These are phyloP conservation scores for Halcyon malimbica DNA, from an alignment of 2,113 vertebrate genomes.

Conservation along the genomic window DNA sequence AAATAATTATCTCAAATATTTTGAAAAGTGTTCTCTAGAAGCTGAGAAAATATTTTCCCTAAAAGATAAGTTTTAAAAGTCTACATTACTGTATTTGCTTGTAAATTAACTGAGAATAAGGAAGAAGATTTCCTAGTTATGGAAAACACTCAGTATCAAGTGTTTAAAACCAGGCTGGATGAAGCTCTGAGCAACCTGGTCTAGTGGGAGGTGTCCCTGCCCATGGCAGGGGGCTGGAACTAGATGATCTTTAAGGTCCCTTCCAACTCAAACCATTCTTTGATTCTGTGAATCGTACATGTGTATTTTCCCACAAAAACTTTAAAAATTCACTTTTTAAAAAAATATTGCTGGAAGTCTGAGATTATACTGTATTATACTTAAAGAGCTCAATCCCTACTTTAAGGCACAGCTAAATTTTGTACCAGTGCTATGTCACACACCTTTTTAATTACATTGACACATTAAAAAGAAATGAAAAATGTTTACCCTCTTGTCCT, in stretches of 20 bases:
- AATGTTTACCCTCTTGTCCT: constrained; percentile 91
- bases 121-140: background rate
- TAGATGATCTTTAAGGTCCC: too few relatives aligned
- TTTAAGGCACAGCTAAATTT: background rate
- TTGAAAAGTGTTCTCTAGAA: background rate
- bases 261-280: too few relatives aligned
- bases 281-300: background rate
- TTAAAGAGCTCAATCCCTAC: background rate
- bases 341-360: background rate
- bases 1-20: background rate
- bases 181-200: too few relatives aligned
- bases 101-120: background rate
- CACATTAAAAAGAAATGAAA: background rate
- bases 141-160: background rate
- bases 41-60: background rate
- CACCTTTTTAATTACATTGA: background rate
- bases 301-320: background rate
- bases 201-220: too few relatives aligned
- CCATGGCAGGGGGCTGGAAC: too few relatives aligned
- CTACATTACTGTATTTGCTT: background rate
- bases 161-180: too few relatives aligned
- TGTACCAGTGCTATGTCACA: background rate
- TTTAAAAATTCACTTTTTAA: background rate
- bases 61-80: background rate
- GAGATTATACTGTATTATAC: background rate